Evolutionary conservation across 2,797 vertebrate species (phyloP), one percentile per base, ranked within the genome.

Genomic region (Pseudocheirus occidentalis): DNA sequence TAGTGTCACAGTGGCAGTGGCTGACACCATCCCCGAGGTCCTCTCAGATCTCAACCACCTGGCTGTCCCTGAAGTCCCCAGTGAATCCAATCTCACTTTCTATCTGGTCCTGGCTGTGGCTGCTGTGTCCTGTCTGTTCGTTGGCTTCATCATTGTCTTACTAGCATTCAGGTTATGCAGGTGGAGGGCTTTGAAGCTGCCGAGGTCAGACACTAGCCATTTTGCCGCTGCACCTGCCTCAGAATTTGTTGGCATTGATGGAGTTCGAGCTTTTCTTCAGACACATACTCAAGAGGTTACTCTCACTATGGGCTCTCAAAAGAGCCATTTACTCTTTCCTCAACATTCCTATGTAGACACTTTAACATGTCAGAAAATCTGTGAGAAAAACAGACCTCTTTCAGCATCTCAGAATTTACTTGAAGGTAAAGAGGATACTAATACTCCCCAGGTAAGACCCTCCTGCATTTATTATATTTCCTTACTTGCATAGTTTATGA

Each of bases 61-160:
- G 58, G 57, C 96, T 6, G 28, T 40, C 4, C 24, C 54, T 50
- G 66, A 91, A 40, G 54, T 56, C 7, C 55, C 93, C 90, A 87
- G 24, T 7, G 57, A 95, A 95, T 94, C 93, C 6, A 95, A 95
- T 93, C 55, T 96, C 27, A 97, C 95, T 14, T 93, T 97, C 31
- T 96, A 94, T 57, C 46, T 97, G 59, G 58, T 95, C 5, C 90
- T 95, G 46, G 92, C 96, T 90, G 94, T 97, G 55, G 92, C 93
- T 6, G 66, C 93, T 1, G 97, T 98, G 90, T 98, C 97, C 14
- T 90, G 97, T n/a, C 90, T 98, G 27, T 97, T 97, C 31, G 94
- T 96, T n/a, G 13, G 56, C n/a, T 93, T 95, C 56, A 91, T 97
- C 66, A 46, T 96, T 14, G 92, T 95, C 7, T 53, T 95, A 34